Evolutionary conservation across 2,797 vertebrate genomes (phyloP), one percentile per base, ranked within the genome.

Genomic region (Paratrypauchen microcephalus): DNA sequence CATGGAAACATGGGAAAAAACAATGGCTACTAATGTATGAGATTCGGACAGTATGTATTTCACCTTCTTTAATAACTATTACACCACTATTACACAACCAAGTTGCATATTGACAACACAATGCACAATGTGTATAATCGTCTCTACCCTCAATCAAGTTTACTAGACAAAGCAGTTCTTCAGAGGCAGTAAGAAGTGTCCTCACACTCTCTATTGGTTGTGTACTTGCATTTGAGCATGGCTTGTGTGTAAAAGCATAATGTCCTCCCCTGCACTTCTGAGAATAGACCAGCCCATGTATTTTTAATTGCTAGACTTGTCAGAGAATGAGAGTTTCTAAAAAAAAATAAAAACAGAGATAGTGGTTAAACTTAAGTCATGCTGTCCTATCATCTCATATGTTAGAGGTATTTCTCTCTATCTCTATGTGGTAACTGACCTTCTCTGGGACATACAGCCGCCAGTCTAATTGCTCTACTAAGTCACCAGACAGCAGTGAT

Each of bases 301-400:
- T 94, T 97, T 95, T 95, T 96, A 96, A 96, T 95, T 96, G 90
- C 86, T 66, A 61, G 72, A 72, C 69, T 74, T 81, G 64, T 74
- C 55, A 73, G 45, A 72, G 70, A 75, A 70, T 79, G 87, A 6
- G 78, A 74, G 68, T 76, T 82, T 32, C 57, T 59, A 32, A 59
- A 71, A 83, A 26, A n/a, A n/a, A n/a, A n/a, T n/a, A n/a, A n/a
- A n/a, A n/a, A n/a, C n/a, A n/a, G n/a, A n/a, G n/a, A n/a, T n/a
- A n/a, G 81, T 72, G 77, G 77, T 88, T 83, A 85, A 73, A 76
- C 87, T 80, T 83, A 88, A 88, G 86, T 83, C 77, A 78, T 69
- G 71, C 77, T 69, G 69, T 73, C 86, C 83, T 87, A 80, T 85
- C 89, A 65, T 76, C 90, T 92, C 80, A 85, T 91, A 91, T 92